Conservation (phyloP, 2,888 invertebrate genomes). For the Drosophila ustulata region DNA sequence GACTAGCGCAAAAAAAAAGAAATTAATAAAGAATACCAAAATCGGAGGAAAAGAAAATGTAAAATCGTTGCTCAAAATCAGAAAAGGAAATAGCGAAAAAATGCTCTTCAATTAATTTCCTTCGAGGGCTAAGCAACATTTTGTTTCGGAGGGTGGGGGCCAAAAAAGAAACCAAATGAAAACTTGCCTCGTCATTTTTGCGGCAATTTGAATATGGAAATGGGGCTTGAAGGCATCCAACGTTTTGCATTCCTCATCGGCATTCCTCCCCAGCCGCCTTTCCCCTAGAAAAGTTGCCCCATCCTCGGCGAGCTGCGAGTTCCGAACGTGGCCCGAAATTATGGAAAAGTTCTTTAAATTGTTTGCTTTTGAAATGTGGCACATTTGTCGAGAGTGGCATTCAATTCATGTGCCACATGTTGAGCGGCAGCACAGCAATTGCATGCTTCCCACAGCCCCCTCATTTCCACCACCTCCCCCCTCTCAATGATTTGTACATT, state of each 20-base stretch:
- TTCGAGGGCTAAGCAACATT: conserved; percentile 40
- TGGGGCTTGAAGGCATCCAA: conserved; percentile 18
- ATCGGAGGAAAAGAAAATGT: conserved; percentile 3
- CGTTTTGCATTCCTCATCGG: conserved; percentile 1
- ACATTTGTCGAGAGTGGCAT: conserved; percentile 38
- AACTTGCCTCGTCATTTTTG: conserved; percentile 60
- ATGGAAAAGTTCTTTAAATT: conserved; percentile 56
- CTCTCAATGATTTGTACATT: conserved; percentile 26
- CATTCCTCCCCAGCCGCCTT: not conserved
- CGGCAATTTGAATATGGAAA: conserved; percentile 63
- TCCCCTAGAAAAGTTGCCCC: too few species aligned
- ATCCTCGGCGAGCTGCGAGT: not conserved
- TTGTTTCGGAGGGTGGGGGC: conserved; percentile 8
- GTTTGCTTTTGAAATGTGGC: conserved; percentile 50
- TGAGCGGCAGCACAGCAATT: conserved; percentile 21
- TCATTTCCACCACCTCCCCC: not conserved
- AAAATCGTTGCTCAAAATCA: conserved; percentile 22
- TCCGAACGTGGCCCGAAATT: conserved; percentile 31
- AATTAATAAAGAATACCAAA: conserved; percentile 42
- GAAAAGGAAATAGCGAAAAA: conserved; percentile 3
- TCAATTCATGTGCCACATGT: conserved; percentile 41
- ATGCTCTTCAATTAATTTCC: conserved; percentile 56
- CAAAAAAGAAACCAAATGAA: not conserved
- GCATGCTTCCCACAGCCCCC: not conserved
- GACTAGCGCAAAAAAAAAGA: conserved; percentile 24